phyloP scores from a whole-genome alignment of 2,113 vertebrate species.

The Oryctolagus cuniculus region mOryCun1.1 NC_091435.1:125611001-125611500 shows the following conservation, averaged over 20 bases:
- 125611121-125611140: no score
- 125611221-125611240: neutral
- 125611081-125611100: no score
- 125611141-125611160: neutral
- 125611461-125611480: neutral
- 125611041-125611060: no score
- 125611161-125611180: neutral
- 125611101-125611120: no score
- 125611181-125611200: rapidly evolving
- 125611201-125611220: neutral
- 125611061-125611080: no score
- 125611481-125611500: neutral
- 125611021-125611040: no score
- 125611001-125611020: no score
- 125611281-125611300: neutral
- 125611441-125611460: neutral
- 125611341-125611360: no score
- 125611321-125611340: neutral
- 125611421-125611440: neutral
- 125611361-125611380: neutral
- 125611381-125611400: neutral
- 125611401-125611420: neutral
- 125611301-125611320: neutral
- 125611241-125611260: no score
- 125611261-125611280: neutral